Evolutionary conservation across 2,888 invertebrate genomes (phyloP).

Genomic region (Drosophila setosimentum): DNA sequence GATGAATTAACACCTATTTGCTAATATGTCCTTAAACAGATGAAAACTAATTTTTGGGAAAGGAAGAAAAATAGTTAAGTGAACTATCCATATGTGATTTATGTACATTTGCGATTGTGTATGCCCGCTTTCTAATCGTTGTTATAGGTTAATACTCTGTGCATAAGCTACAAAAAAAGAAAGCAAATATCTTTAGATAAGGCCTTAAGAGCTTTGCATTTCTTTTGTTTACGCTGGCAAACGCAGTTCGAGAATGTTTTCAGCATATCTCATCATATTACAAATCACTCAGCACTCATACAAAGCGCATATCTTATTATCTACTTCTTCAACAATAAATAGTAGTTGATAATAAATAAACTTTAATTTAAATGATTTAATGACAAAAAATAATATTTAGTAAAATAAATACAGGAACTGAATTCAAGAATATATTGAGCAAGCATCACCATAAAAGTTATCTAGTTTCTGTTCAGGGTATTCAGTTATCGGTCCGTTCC

Average conservation of each 20-base stretch:
- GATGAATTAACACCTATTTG: too few species aligned
- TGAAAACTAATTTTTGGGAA: not conserved
- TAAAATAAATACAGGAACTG: not conserved
- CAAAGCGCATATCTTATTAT: not conserved
- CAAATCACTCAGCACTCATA: not conserved
- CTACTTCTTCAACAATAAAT: not conserved
- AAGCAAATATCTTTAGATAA: slow-evolving; percentile 27
- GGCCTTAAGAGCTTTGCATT: slow-evolving; percentile 36
- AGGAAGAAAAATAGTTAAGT: not conserved
- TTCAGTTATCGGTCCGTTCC: slow-evolving; percentile 8
- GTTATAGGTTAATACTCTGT: slow-evolving; percentile 14
- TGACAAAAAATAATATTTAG: not conserved
- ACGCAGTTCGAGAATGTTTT: slow-evolving; percentile 20
- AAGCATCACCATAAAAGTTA: not conserved
- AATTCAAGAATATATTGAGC: not conserved
- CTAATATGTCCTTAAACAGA: too few species aligned
- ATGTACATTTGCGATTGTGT: not conserved
- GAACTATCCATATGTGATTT: not conserved
- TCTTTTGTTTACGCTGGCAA: slow-evolving; percentile 30
- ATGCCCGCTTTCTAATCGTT: not conserved
- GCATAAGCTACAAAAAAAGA: slow-evolving; percentile 21
- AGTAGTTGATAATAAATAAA: not conserved
- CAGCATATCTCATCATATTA: slow-evolving; percentile 4
- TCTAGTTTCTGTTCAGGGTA: slow-evolving; percentile 30
- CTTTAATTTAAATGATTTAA: not conserved